phyloP scores from a whole-genome alignment of 2,113 vertebrate species.

The Cryptotis parvus region DNA sequence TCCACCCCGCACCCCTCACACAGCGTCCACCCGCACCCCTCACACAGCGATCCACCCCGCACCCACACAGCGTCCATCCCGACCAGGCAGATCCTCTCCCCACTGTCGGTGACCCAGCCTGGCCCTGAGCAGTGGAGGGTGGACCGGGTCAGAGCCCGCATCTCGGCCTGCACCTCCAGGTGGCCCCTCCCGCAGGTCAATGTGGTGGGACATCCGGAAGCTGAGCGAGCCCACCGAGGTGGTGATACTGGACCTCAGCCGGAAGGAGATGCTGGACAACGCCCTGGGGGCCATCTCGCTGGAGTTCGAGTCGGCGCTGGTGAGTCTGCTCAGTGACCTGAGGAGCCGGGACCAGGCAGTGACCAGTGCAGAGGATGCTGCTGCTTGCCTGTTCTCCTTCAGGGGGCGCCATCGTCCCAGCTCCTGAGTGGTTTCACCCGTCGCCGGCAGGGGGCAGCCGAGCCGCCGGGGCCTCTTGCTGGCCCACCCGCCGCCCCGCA shows the following conservation, averaged over 20 bases:
- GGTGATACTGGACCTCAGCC: conserved; percentile 91
- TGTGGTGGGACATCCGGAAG: conserved; percentile 98
- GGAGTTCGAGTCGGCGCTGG: conserved; percentile 95
- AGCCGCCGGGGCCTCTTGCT: neutral
- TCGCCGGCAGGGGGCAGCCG: conserved; percentile 69
- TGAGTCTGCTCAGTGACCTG: conserved; percentile 79
- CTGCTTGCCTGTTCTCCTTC: fast-evolving
- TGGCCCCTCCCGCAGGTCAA: conserved; percentile 86
- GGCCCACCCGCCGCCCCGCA: too few relatives aligned
- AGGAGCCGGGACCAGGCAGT: fast-evolving
- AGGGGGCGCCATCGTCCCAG: fast-evolving
- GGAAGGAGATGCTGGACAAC: conserved; percentile 88
- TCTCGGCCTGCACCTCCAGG: neutral
- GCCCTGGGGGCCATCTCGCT: conserved; percentile 92
- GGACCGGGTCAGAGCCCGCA: neutral
- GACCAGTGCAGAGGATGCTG: neutral
- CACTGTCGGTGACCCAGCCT: too few relatives aligned
- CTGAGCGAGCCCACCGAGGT: conserved; percentile 92
- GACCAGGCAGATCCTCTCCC: too few relatives aligned
- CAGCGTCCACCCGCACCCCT: neutral
- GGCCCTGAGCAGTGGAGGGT: neutral
- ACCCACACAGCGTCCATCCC: too few relatives aligned
- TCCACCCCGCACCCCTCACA: neutral
- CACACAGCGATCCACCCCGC: too few relatives aligned
- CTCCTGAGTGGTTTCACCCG: neutral